A percentile compares a stretch with the other conserved stretches of the same genome.
Evolutionary conservation across 2,113 vertebrate species (phyloP).

Genomic region (Meles meles): DNA sequence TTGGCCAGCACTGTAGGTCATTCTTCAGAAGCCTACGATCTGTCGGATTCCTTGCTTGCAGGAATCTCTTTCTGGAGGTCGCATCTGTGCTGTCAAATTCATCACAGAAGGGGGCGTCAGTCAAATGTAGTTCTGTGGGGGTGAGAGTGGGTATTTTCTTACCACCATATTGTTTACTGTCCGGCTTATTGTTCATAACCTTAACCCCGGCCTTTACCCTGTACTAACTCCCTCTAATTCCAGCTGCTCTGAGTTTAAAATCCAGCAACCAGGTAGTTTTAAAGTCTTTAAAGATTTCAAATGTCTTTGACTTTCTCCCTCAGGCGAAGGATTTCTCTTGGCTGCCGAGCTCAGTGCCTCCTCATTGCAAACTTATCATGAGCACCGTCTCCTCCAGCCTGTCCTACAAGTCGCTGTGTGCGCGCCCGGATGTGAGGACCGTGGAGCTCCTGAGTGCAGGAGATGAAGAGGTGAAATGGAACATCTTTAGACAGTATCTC

Average conservation of each 20-base stretch:
- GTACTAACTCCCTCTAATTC: background rate
- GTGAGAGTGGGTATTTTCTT: background rate
- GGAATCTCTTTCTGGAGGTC: background rate
- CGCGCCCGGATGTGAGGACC: conserved; percentile 42
- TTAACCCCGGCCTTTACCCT: background rate
- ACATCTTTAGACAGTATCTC: conserved; percentile 46
- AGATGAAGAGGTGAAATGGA: background rate
- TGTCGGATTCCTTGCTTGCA: background rate
- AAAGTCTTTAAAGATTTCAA: conserved; percentile 27
- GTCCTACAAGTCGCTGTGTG: conserved; percentile 52
- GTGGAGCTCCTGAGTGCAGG: conserved; percentile 4
- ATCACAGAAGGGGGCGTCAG: too few relatives aligned
- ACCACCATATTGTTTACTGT: background rate
- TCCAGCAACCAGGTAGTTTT: background rate
- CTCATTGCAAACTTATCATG: conserved; percentile 63
- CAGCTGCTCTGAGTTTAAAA: background rate
- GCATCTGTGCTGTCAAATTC: background rate
- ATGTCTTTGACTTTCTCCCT: conserved; percentile 12
- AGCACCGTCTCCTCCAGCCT: conserved; percentile 63
- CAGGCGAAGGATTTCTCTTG: conserved; percentile 60
- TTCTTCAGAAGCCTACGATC: background rate
- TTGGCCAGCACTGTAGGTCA: background rate
- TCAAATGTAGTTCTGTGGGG: background rate
- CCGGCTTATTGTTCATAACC: background rate
- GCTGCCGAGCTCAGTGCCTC: conserved; percentile 44